These are phyloP conservation scores for Semicossyphus pulcher DNA, from an alignment of 2,113 vertebrate genomes.

Conservation along the genomic window DNA sequence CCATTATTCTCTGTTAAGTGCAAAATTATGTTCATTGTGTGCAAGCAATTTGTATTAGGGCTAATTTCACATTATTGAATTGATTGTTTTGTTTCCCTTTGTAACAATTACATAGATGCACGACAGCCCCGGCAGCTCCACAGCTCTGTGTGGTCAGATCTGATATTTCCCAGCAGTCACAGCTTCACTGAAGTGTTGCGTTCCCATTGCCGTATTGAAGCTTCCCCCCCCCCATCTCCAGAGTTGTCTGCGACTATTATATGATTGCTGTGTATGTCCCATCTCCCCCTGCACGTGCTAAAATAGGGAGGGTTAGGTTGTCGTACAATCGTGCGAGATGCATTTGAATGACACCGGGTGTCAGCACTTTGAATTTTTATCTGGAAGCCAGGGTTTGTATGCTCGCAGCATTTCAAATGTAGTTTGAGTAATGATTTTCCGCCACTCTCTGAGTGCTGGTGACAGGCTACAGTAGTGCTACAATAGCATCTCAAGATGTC, in stretches of 20 bases:
- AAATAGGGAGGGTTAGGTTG: conserved; percentile 54
- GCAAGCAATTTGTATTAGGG: neutral
- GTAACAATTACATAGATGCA: neutral
- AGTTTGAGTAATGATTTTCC: conserved; percentile 59
- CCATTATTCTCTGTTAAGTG: conserved; percentile 66
- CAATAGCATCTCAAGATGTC: conserved; percentile 48
- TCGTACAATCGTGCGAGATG: conserved; percentile 55
- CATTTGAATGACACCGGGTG: conserved; percentile 67
- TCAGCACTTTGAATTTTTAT: conserved; percentile 70
- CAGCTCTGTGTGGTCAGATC: conserved; percentile 32
- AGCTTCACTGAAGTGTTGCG: conserved; percentile 45
- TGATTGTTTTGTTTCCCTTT: conserved; percentile 23
- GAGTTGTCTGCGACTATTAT: conserved; percentile 41
- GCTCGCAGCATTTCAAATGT: conserved; percentile 61
- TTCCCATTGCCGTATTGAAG: conserved; percentile 51
- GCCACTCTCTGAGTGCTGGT: conserved; percentile 29
- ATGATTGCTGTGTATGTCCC: conserved; percentile 44
- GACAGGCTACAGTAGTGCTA: conserved; percentile 36
- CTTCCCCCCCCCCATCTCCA: conserved; percentile 20
- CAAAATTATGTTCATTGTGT: conserved; percentile 17
- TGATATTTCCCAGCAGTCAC: conserved; percentile 38
- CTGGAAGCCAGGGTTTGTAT: conserved; percentile 47
- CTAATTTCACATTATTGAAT: conserved; percentile 12
- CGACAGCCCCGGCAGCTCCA: neutral
- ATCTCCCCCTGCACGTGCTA: conserved; percentile 24